Conservation (phyloP, 2,113 vertebrate genomes). For the Dendrocopos noguchii region DNA sequence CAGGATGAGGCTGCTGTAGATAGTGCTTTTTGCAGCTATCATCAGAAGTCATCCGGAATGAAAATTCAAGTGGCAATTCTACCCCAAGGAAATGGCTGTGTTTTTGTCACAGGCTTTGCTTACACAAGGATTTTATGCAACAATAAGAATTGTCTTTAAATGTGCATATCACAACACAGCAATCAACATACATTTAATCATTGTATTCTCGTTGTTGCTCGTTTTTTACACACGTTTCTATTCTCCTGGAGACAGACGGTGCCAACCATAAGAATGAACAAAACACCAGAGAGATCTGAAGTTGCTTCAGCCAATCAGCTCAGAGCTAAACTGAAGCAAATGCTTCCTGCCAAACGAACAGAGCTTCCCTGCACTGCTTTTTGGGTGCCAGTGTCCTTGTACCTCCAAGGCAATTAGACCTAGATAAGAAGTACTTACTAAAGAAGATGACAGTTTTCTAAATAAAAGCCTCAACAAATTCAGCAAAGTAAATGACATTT, state of each 20-base stretch:
- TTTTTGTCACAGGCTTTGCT: neutral
- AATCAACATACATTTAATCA: neutral
- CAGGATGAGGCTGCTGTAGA: neutral
- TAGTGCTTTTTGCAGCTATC: neutral
- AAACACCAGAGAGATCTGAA: neutral
- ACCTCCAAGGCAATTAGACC: neutral
- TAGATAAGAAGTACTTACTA: neutral
- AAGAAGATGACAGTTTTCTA: neutral
- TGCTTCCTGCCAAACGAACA: neutral
- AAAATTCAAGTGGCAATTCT: neutral
- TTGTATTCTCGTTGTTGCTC: slow-evolving; percentile 1
- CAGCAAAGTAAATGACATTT: neutral
- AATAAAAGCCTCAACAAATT: neutral
- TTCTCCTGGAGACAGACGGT: neutral
- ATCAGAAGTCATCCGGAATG: neutral
- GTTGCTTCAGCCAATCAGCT: neutral
- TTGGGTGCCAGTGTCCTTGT: neutral
- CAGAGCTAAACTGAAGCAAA: neutral
- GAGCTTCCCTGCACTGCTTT: neutral
- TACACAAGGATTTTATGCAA: neutral
- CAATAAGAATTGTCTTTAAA: neutral
- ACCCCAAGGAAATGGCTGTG: neutral
- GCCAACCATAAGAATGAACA: neutral
- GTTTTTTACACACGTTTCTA: neutral
- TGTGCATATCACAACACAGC: neutral